Percentiles rank a stretch among this genome's conserved stretches.
phyloP scores from a whole-genome alignment of 1,140 invertebrate species.

The Pogonomyrmex barbatus region DNA sequence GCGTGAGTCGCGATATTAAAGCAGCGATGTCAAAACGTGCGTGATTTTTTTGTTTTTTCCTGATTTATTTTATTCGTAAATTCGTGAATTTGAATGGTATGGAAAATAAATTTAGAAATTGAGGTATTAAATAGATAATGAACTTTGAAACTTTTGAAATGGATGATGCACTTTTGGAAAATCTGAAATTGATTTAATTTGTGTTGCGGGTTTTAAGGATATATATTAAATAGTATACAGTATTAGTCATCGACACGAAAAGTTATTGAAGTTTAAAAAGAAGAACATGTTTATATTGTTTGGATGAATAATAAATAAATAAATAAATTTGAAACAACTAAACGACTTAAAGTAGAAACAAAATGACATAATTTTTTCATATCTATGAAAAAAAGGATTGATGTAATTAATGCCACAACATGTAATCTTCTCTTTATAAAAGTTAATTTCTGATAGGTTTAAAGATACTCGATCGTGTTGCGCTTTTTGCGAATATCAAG shows the following conservation, averaged over 20 bases:
- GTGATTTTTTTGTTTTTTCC: neutral
- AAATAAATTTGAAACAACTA: no score
- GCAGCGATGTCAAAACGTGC: neutral
- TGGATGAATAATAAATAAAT: no score
- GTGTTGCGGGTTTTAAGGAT: neutral
- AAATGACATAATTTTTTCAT: no score
- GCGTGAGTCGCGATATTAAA: neutral
- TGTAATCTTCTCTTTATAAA: no score
- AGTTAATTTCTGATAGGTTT: neutral
- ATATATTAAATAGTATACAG: neutral
- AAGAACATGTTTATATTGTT: no score
- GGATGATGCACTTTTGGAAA: neutral
- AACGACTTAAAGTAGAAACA: no score
- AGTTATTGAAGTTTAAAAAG: no score
- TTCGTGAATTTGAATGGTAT: neutral
- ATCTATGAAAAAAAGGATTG: no score
- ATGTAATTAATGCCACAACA: no score
- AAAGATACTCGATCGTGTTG: neutral
- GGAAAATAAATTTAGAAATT: neutral
- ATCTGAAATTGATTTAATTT: neutral
- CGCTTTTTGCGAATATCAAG: neutral
- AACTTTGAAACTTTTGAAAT: neutral
- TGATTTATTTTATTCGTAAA: neutral
- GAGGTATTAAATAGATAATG: neutral
- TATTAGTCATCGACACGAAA: no score